Base-by-base conservation (phyloP, 2,888 invertebrate genomes). In the Pyrgus malvae region DNA sequence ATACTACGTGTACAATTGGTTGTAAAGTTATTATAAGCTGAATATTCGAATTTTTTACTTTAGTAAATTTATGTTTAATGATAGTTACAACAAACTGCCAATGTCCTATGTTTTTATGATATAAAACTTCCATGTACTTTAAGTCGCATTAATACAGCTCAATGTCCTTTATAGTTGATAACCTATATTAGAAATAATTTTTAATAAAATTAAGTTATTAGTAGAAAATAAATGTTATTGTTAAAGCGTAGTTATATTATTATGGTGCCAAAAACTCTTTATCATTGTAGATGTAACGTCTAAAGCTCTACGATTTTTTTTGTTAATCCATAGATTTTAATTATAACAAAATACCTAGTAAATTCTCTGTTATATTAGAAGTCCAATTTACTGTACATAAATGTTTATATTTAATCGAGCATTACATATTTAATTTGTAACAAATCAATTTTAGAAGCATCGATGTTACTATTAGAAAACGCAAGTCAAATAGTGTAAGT, bases 71-170 rank as follows among this genome's bases (percentile, higher is more conserved):
- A 21, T 40, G n/a, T n/a, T 6, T 12, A 12, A 14, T 7, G 6
- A 23, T 35, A 16, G 16, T 12, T 51, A 60, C 46, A 57, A 57
- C 56, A 31, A 62, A 62, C 62, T 64, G 64, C 64, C 65, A 65
- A 58, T 60, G 44, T 51, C 56, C 57, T 55, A 54, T 48, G 45
- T 41, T 19, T 17, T 31, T 16, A 48, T 27, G 14, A 27, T 23
- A 31, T 21, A 9, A 16, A 19, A 11, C 11, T 45, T 31, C 5
- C 19, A 29, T 31, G n/a, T 45, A 31, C 19, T 35, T 23, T 46
- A 33, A 23, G 14, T 16, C 23, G 46, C 35, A 41, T 35, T 35
- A 23, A 14, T 46, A 25, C 14, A 12, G 12, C 14, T 33, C 12
- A 25, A 8, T 23, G 12, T 23, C 40, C 11, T 7, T 17, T 44